Evolutionary conservation across 2,888 invertebrate genomes (phyloP), one percentile per base, ranked within the genome.

Genomic region (Baronia brevicornis): DNA sequence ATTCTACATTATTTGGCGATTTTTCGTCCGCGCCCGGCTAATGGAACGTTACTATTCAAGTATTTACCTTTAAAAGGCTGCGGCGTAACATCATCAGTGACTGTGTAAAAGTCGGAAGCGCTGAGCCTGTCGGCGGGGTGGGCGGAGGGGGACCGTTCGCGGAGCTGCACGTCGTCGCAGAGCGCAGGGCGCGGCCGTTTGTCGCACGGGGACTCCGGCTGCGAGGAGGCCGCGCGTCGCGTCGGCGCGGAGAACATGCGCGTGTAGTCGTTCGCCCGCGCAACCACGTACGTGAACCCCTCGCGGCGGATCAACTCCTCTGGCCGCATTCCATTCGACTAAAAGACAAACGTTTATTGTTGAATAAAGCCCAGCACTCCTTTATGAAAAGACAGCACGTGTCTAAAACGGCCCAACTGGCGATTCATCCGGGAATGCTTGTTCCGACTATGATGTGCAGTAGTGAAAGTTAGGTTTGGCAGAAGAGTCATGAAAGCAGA

Each of bases 271-370:
- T 82, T 82, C 23, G 69, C 74, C 4, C 88, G 85, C 3, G 91
- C 89, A 47, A 88, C 74, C 43, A 89, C 88, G 64, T 87, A 91
- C 22, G 86, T 85, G 33, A 90, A 74, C 1, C 75, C 72, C 41
- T 74, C 77, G 9, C 73, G 61, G 3, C 74, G 58, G 1, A 84
- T 46, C 0, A 64, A 44, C 28, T 80, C 80, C 34, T 80, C 77
- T 1, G 79, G 75, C 1, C 77, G 70, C 8, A 54, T 51, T 40
- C 55, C 39, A 35, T 48, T 41, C 44, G 47, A 37, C 61, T 60
- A 44, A 2, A 11, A 32, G 28, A n/a, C 11, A 25, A 5, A 12
- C 7, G n/a, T n/a, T n/a, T n/a, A n/a, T n/a, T n/a, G n/a, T n/a
- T n/a, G n/a, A n/a, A n/a, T n/a, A n/a, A n/a, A n/a, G n/a, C n/a